phyloP scores from a whole-genome alignment of 2,113 vertebrate species.

The Sapayoa aenigma region DNA sequence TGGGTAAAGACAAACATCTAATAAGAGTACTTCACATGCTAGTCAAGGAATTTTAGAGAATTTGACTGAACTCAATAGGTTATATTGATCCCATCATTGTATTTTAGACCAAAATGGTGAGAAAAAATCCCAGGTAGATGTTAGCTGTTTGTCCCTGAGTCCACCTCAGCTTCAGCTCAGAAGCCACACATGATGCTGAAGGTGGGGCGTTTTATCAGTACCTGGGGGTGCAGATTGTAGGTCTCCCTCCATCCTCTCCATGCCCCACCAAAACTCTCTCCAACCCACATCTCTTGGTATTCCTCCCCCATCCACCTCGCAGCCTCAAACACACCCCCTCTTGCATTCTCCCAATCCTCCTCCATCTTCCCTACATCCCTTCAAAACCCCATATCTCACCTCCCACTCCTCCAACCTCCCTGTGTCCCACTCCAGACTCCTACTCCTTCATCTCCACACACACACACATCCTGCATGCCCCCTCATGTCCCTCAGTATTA shows the following conservation, averaged over 20 bases:
- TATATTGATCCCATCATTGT: background rate
- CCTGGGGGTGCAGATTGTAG: background rate
- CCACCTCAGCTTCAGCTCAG: background rate
- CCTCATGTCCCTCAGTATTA: background rate
- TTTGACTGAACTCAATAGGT: background rate
- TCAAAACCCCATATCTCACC: too few species aligned
- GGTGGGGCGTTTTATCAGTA: background rate
- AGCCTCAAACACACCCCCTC: rapidly evolving
- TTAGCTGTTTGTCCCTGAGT: background rate
- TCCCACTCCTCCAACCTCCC: background rate
- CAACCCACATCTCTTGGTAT: too few species aligned
- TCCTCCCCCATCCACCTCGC: background rate
- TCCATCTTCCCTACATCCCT: background rate
- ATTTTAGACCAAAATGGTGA: background rate
- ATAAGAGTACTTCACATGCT: background rate
- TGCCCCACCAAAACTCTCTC: too few species aligned
- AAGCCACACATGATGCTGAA: rapidly evolving
- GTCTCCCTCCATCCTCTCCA: background rate
- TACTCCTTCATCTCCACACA: background rate
- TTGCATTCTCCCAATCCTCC: background rate
- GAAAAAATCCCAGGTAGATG: background rate
- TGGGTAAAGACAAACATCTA: background rate
- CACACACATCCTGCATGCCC: too few species aligned
- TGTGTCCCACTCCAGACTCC: background rate
- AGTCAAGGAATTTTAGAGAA: background rate